A percentile compares a stretch with the other conserved stretches of the same genome.
These are phyloP conservation scores for Catharus fuscescens DNA, from an alignment of 2,113 vertebrate genomes.

Conservation along the genomic window DNA sequence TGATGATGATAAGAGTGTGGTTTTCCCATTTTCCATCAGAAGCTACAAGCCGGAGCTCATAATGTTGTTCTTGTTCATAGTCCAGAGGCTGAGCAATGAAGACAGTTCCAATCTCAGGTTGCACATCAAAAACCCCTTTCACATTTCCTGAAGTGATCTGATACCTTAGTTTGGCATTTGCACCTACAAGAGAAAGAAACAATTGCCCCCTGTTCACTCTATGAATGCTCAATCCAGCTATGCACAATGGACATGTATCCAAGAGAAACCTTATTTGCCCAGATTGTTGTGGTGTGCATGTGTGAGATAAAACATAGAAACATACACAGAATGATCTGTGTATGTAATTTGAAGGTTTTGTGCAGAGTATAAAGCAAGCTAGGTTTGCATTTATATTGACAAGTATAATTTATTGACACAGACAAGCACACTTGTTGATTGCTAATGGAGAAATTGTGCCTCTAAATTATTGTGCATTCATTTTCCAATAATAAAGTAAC, in stretches of 20 bases:
- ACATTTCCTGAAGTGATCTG: conserved; percentile 86
- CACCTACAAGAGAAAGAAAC: conserved; percentile 70
- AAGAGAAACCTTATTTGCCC: neutral
- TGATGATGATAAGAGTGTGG: conserved; percentile 81
- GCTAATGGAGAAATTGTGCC: neutral
- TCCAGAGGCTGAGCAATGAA: conserved; percentile 85
- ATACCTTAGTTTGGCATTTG: conserved; percentile 87
- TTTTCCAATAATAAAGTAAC: neutral
- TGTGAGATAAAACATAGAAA: neutral
- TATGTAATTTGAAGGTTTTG: neutral
- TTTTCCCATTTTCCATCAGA: conserved; percentile 94
- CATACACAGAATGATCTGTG: neutral
- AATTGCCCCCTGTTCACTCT: neutral
- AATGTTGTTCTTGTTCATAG: conserved; percentile 83
- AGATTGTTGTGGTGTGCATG: neutral
- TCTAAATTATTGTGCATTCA: neutral
- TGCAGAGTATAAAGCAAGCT: neutral
- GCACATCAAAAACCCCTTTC: conserved; percentile 87
- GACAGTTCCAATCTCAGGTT: conserved; percentile 84
- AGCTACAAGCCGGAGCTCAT: conserved; percentile 83
- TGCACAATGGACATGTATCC: neutral
- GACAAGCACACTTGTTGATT: neutral
- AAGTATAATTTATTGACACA: neutral
- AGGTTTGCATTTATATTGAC: neutral
- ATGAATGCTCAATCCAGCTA: neutral